Evolutionary conservation across 2,888 invertebrate genomes (phyloP).

Genomic region (Andrena bicolor): DNA sequence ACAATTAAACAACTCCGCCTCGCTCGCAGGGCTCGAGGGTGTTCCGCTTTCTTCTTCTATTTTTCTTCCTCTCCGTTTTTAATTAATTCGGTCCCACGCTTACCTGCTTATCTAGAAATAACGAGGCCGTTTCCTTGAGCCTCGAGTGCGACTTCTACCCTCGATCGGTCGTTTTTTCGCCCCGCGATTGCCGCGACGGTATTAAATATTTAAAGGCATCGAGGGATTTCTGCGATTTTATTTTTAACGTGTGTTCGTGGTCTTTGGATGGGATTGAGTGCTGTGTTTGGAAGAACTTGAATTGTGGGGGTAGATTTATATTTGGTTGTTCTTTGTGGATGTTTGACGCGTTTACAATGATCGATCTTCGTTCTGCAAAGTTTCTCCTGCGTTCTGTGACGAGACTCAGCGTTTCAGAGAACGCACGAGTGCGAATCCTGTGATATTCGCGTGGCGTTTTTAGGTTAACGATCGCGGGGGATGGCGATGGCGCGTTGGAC

Average conservation of each 20-base stretch:
- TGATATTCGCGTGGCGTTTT: constrained; percentile 26
- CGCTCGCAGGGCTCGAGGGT: constrained; percentile 32
- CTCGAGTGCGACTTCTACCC: not conserved
- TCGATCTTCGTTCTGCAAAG: not conserved
- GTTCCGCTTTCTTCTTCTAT: constrained; percentile 30
- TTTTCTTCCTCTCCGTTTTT: constrained; percentile 18
- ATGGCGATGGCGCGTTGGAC: constrained; percentile 19
- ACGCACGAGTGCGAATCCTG: not conserved
- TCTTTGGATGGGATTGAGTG: too few relatives aligned
- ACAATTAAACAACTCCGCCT: constrained; percentile 49
- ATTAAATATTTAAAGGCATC: not conserved
- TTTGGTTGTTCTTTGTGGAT: too few relatives aligned
- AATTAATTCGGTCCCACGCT: constrained; percentile 58
- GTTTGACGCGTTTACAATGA: too few relatives aligned
- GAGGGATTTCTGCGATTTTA: not conserved
- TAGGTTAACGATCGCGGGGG: constrained; percentile 54
- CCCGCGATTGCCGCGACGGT: not conserved
- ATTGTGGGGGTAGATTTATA: too few relatives aligned
- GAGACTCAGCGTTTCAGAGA: not conserved
- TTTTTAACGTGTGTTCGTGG: too few relatives aligned
- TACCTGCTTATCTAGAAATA: constrained; percentile 54
- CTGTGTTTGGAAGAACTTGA: too few relatives aligned
- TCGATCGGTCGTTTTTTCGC: constrained; percentile 19
- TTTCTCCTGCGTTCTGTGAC: not conserved
- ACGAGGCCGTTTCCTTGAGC: constrained; percentile 55